Evolutionary conservation across 2,888 invertebrate species (phyloP).

Genomic region (Drosophila histrio): DNA sequence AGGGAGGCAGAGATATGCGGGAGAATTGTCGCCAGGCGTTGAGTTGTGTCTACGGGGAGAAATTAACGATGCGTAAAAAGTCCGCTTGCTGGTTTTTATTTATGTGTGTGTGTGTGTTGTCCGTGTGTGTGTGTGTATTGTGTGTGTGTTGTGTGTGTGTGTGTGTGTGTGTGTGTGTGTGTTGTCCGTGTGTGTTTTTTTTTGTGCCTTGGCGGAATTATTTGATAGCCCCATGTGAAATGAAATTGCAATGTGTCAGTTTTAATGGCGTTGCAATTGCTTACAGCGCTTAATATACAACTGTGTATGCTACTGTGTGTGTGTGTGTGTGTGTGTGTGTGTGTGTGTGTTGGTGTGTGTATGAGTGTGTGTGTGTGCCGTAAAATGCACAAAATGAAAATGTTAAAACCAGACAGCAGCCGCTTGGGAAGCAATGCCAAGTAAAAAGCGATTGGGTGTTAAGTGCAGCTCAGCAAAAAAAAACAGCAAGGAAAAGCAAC

Average conservation of each 20-base stretch:
- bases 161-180: not conserved
- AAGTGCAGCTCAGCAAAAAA: constrained; percentile 41
- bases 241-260: constrained; percentile 76
- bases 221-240: constrained; percentile 58
- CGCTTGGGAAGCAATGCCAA: constrained; percentile 35
- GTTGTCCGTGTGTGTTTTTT: constrained; percentile 12
- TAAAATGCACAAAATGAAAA: constrained; percentile 50
- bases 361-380: not conserved
- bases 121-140: not conserved
- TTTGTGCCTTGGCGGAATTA: constrained; percentile 48
- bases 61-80: constrained; percentile 81
- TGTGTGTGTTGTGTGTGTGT: not conserved
- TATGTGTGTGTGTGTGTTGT: constrained; percentile 19
- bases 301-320: not conserved
- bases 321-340: constrained; percentile 6
- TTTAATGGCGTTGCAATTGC: constrained; percentile 75
- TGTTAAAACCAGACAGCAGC: constrained; percentile 19
- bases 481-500: not conserved
- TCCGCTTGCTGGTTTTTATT: constrained; percentile 55
- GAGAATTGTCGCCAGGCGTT: constrained; percentile 46
- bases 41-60: constrained; percentile 64
- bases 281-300: constrained; percentile 59
- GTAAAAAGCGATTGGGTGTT: constrained; percentile 49
- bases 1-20: not conserved
- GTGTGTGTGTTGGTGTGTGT: not conserved